Evolutionary conservation across 2,113 vertebrate genomes (phyloP), one percentile per base, ranked within the genome.

Genomic region (Cynocephalus volans): DNA sequence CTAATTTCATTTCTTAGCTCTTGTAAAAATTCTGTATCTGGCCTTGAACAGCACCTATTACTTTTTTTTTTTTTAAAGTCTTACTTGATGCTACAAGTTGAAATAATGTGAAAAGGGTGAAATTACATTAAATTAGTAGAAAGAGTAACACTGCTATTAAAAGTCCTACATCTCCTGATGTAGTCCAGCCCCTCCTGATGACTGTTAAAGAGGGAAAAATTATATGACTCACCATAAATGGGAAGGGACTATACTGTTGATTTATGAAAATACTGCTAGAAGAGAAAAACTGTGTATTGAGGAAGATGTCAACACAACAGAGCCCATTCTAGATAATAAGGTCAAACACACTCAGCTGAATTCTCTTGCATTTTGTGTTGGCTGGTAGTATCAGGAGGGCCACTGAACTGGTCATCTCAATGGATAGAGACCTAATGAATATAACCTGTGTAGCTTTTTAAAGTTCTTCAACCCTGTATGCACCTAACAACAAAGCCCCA

Each of bases 1-100:
- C 6, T 76, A 70, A 69, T 80, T 94, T 91, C 9, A 60, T 11
- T 75, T 94, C 65, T 88, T 87, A 95, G 56, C 36, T 96, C 45
- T 76, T 87, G 11, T 8, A 56, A 88, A 95, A 94, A 62, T 88
- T 93, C 64, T 91, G 2, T 41, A 81, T 58, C 70, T 87, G 56
- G 50, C 33, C 8, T 17, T 33, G 31, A 69, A 70, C 0, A 69
- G 50, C 26, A 75, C 31, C 13, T 50, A 77, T 8, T 75, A 28
- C 28, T n/a, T 54, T 10, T 56, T 15, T 14, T 69, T 56, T 26
- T 28, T 86, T 85, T 28, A 80, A 90, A 72, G 56, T 31, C 48
- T 92, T 80, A 19, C 8, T 60, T 45, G 69, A 56, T 65, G 41
- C 11, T 93, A 79, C 75, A 36, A 69, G 18, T 69, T 81, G 65